Conservation (phyloP, 2,888 invertebrate species). For the Leucoma salicis region DNA sequence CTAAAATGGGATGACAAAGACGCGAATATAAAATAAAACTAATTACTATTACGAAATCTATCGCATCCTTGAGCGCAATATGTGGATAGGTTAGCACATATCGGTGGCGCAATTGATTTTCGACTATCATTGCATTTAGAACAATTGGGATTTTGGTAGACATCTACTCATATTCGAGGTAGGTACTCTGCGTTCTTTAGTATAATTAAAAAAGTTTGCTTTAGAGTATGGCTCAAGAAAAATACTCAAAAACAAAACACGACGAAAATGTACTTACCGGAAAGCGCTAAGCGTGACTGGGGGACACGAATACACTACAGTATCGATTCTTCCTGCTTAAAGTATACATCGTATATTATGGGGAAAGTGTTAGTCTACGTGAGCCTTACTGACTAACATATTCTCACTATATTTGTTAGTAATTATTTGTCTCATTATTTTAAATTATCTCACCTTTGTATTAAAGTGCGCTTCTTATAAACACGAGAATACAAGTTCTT, state of each 20-base stretch:
- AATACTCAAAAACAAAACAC: conserved; percentile 36
- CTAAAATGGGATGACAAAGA: too few relatives aligned
- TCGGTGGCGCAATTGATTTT: too few relatives aligned
- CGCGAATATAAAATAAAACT: too few relatives aligned
- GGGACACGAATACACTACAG: conserved; percentile 54
- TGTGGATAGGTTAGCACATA: too few relatives aligned
- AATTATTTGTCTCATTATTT: too few relatives aligned
- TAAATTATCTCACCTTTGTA: too few relatives aligned
- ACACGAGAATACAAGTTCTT: neutral
- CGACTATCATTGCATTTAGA: too few relatives aligned
- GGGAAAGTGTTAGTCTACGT: conserved; percentile 39
- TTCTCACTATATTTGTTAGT: neutral
- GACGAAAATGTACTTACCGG: conserved; percentile 24
- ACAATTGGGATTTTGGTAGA: too few relatives aligned
- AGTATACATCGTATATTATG: conserved; percentile 7
- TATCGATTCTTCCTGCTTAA: conserved; percentile 49
- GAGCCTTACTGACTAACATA: conserved; percentile 11
- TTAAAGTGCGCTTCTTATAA: too few relatives aligned
- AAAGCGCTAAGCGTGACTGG: conserved; percentile 51
- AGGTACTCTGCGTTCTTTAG: conserved; percentile 21
- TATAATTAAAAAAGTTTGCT: conserved; percentile 31
- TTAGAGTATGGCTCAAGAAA: conserved; percentile 27
- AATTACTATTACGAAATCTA: too few relatives aligned
- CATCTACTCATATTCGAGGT: too few relatives aligned
- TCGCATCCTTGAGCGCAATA: too few relatives aligned